A percentile compares a stretch with the other conserved stretches of the same genome.
phyloP scores from a whole-genome alignment of 2,888 invertebrate genomes.

The Argynnis bischoffii region DNA sequence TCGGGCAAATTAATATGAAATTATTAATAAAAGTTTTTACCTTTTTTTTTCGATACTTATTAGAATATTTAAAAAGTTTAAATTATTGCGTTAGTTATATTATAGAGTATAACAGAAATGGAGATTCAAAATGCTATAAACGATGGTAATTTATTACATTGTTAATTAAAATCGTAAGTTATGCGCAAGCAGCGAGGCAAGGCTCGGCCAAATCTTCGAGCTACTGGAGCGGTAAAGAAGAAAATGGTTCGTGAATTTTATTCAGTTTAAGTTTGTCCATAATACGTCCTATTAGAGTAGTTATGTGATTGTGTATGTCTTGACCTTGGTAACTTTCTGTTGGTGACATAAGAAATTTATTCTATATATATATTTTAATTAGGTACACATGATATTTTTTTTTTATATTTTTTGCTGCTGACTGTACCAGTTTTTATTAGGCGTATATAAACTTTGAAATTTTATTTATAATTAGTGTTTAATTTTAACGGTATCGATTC shows the following conservation, averaged over 20 bases:
- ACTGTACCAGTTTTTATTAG: background rate
- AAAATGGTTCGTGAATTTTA: conserved; percentile 70
- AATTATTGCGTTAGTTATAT: background rate
- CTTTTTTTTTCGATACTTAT: no score
- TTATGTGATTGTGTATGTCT: conserved; percentile 73
- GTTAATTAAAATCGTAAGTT: conserved; percentile 65
- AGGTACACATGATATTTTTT: no score
- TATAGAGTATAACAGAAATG: background rate
- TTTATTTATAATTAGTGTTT: background rate
- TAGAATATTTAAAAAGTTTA: background rate
- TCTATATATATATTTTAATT: background rate
- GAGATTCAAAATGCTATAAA: background rate
- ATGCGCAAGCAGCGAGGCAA: conserved; percentile 79
- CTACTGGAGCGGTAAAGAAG: conserved; percentile 79
- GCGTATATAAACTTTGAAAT: background rate
- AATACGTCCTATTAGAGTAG: conserved; percentile 52
- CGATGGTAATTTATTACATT: conserved; percentile 42
- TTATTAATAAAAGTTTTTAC: no score
- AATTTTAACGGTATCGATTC: background rate
- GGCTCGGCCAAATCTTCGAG: conserved; percentile 76
- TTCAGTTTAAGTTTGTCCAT: conserved; percentile 43
- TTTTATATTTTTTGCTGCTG: background rate
- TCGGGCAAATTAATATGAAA: no score
- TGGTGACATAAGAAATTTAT: conserved; percentile 46
- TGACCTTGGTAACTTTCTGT: conserved; percentile 57